Evolutionary conservation across 2,888 invertebrate species (phyloP).

Genomic region (Meteorus cinctellus): DNA sequence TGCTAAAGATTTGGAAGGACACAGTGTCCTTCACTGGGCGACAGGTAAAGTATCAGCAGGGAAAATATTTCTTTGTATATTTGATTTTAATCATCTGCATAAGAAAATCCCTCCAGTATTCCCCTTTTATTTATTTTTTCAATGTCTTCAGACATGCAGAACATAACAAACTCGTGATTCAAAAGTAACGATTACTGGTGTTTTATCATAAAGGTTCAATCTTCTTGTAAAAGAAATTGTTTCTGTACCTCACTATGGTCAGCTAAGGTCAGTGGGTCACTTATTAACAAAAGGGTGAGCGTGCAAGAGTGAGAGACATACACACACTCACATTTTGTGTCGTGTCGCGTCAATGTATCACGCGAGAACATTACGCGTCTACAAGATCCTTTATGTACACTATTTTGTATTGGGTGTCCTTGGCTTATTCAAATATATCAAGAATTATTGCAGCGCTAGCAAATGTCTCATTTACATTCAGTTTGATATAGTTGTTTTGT

Average conservation of each 20-base stretch:
- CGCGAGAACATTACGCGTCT: conserved; percentile 45
- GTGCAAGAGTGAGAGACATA: neutral
- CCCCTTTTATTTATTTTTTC: neutral
- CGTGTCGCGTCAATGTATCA: conserved; percentile 42
- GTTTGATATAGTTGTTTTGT: neutral
- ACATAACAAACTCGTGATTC: neutral
- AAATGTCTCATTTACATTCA: conserved; percentile 2
- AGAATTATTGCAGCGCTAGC: conserved; percentile 20
- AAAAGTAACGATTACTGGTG: conserved; percentile 12
- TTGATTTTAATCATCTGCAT: neutral
- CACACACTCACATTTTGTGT: conserved; percentile 10
- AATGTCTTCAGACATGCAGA: neutral
- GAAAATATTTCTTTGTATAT: neutral
- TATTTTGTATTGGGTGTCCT: conserved; percentile 26
- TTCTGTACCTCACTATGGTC: conserved; percentile 52
- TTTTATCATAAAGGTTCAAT: conserved; percentile 20
- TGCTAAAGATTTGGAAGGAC: conserved; percentile 93
- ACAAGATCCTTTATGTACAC: conserved; percentile 19
- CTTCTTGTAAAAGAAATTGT: conserved; percentile 9
- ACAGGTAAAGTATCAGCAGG: conserved; percentile 82
- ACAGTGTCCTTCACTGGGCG: conserved; percentile 98
- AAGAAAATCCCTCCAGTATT: neutral
- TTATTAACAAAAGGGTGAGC: conserved; percentile 27
- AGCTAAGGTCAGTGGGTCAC: conserved; percentile 70
- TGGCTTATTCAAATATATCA: conserved; percentile 32